Conservation (phyloP, 30 jellyfish, hydroid and myxozoan genomes). For the Hydractinia echinata region DNA sequence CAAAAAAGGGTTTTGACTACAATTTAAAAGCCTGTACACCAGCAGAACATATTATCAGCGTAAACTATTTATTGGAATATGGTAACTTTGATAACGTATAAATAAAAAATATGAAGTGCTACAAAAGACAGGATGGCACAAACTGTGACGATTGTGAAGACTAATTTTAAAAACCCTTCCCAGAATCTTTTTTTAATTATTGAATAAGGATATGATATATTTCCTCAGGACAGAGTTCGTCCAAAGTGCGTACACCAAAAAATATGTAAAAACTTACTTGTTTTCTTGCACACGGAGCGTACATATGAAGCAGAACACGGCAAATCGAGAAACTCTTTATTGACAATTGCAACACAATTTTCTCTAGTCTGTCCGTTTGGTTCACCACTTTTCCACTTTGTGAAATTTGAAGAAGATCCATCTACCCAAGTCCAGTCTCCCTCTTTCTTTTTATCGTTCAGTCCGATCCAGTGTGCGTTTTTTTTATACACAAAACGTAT, state of each 20-base stretch:
- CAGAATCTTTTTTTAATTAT: no score
- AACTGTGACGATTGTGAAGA: no score
- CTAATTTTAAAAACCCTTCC: no score
- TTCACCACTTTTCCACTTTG: slow-evolving; percentile 9
- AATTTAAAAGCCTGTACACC: no score
- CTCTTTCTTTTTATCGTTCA: neutral
- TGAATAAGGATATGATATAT: no score
- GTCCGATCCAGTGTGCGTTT: slow-evolving; percentile 7
- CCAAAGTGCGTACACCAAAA: neutral
- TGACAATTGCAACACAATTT: slow-evolving; percentile 5
- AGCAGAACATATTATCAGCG: no score
- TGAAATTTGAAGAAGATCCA: neutral
- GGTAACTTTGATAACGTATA: no score
- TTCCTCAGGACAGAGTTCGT: no score
- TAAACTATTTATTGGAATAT: no score
- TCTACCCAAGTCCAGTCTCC: neutral
- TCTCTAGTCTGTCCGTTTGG: neutral
- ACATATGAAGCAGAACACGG: slow-evolving; percentile 5
- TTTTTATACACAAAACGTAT: neutral
- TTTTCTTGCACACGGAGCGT: neutral
- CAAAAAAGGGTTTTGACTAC: no score
- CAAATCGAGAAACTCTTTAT: slow-evolving; percentile 9
- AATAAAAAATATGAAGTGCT: no score
- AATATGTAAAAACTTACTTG: neutral
- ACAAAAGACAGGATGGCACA: no score